A percentile compares a stretch with the other conserved stretches of the same genome.
These are phyloP conservation scores for Caerostris darwini DNA, from an alignment of 1,140 invertebrate genomes.

Conservation along the genomic window DNA sequence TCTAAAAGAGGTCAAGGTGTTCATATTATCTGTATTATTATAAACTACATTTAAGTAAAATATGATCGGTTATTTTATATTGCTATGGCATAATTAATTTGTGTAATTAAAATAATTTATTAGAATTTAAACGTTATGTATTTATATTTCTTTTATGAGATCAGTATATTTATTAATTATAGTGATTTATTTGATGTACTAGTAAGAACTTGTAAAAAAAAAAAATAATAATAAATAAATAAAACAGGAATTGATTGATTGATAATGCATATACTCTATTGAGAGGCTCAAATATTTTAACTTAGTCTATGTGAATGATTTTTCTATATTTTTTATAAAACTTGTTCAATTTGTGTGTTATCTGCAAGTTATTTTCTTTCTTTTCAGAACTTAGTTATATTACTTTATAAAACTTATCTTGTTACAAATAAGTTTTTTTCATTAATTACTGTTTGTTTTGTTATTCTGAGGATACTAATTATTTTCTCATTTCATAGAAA, in stretches of 20 bases:
- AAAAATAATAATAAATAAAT: no score
- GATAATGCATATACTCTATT: no score
- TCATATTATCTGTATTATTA: no score
- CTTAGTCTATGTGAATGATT: no score
- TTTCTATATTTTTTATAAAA: no score
- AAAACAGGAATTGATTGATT: no score
- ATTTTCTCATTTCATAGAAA: conserved; percentile 59
- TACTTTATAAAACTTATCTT: neutral
- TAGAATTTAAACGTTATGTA: neutral
- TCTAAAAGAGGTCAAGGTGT: no score
- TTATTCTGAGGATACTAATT: neutral
- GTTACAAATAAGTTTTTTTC: neutral
- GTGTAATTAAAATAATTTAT: neutral
- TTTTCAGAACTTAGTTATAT: neutral
- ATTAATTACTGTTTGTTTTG: neutral
- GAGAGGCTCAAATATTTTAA: no score
- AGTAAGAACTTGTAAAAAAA: no score
- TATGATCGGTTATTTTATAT: neutral
- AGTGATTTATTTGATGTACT: no score
- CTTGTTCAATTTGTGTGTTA: neutral
- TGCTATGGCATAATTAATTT: neutral
- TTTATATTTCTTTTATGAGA: neutral
- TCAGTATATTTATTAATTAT: no score
- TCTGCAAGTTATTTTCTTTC: neutral
- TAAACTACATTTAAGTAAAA: no score